Evolutionary conservation across 2,113 vertebrate species (phyloP).

Genomic region (Megaceryle maxima): DNA sequence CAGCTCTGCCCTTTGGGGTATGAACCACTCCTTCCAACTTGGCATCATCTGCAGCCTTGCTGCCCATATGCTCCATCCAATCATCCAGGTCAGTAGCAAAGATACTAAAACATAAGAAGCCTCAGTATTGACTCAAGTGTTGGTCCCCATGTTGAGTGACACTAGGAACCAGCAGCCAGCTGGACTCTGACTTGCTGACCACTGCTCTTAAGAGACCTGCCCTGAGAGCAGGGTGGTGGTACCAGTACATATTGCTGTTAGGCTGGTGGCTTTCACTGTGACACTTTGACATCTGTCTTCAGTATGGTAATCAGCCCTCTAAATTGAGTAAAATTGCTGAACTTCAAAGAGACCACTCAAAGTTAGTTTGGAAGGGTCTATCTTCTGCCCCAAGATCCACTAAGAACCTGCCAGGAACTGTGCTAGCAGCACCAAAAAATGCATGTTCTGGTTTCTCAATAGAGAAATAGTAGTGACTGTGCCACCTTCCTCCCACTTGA

Average conservation of each 20-base stretch:
- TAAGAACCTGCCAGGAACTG: not conserved
- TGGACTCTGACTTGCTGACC: not conserved
- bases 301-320: too few species aligned
- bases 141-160: not conserved
- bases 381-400: too few species aligned
- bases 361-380: too few species aligned
- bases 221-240: not conserved
- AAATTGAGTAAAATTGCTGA: too few species aligned
- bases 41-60: not conserved
- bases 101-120: not conserved
- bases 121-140: not conserved
- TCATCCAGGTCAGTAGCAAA: not conserved
- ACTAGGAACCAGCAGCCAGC: not conserved
- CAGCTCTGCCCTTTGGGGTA: not conserved
- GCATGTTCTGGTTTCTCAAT: not conserved
- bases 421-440: not conserved
- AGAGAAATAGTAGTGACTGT: not conserved
- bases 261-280: not conserved
- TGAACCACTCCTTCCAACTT: not conserved
- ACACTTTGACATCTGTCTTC: accelerated
- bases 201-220: not conserved
- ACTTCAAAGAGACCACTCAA: too few species aligned
- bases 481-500: not conserved
- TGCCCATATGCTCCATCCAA: not conserved
- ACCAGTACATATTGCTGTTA: not conserved